Evolutionary conservation across 1,140 invertebrate species (phyloP).

Genomic region (Drosophila sturtevanti): DNA sequence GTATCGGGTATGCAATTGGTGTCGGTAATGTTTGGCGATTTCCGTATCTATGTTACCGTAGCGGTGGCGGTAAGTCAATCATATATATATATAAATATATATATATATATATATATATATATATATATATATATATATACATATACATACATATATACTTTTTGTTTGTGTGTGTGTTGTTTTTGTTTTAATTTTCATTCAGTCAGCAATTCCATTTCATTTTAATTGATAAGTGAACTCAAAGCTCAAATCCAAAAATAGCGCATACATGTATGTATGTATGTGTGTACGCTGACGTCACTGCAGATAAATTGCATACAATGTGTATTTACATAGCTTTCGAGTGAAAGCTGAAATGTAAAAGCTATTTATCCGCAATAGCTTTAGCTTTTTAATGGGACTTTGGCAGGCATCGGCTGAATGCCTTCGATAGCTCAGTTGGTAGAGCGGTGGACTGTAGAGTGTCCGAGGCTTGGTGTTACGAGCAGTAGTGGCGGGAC

Average conservation of each 20-base stretch:
- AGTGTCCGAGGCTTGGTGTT: constrained; percentile 64
- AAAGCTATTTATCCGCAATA: constrained; percentile 24
- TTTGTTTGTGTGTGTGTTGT: no score
- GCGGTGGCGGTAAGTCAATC: constrained; percentile 82
- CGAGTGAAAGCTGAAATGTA: constrained; percentile 60
- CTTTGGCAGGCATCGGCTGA: constrained; percentile 27
- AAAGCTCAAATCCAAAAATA: constrained; percentile 46
- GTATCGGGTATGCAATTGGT: constrained; percentile 90
- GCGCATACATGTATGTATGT: no score
- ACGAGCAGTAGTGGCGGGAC: constrained; percentile 48
- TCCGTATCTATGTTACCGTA: constrained; percentile 89
- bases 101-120: no score
- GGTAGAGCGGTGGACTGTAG: constrained; percentile 95
- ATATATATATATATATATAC: no score
- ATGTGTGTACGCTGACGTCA: constrained; percentile 43
- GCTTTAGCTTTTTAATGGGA: constrained; percentile 8
- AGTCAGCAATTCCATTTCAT: neutral
- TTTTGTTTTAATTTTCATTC: no score
- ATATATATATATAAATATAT: no score
- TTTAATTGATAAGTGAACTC: constrained; percentile 26
- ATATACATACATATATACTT: no score
- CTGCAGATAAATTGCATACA: neutral
- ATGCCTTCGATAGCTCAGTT: constrained; percentile 92
- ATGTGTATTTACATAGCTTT: constrained; percentile 49
- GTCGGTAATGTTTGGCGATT: constrained; percentile 93